Percentiles rank a stretch among this genome's conserved stretches.
Evolutionary conservation across 2,797 vertebrate species (phyloP).

Genomic region (Pangasius djambal): DNA sequence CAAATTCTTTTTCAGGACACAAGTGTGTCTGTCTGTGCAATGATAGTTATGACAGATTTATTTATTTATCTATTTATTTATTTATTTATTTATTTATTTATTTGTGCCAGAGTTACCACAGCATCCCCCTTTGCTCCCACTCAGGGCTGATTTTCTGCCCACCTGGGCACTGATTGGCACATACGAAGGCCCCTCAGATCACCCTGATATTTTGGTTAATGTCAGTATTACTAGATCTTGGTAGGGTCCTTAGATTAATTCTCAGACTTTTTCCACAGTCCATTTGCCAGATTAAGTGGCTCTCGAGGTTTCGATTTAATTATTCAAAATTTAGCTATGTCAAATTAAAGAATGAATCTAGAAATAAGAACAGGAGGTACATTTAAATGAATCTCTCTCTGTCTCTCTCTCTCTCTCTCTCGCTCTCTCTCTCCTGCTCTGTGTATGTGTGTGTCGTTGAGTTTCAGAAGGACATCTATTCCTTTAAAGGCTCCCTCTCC

Average conservation of each 20-base stretch:
- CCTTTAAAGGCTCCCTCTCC: background rate
- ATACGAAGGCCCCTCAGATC: constrained; percentile 35
- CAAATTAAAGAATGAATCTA: constrained; percentile 28
- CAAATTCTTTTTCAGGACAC: constrained; percentile 55
- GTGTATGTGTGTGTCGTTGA: constrained; percentile 31
- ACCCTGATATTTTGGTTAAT: constrained; percentile 53
- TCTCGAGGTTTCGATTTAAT: constrained; percentile 33
- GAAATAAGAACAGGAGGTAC: constrained; percentile 33
- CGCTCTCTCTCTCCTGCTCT: background rate
- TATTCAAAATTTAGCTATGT: constrained; percentile 24
- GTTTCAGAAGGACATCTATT: constrained; percentile 36
- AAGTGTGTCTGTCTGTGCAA: constrained; percentile 70
- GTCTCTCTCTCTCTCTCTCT: background rate
- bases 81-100: constrained; percentile 61
- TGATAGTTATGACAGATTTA: constrained; percentile 71
- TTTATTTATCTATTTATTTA: constrained; percentile 65
- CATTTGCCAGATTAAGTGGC: constrained; percentile 41
- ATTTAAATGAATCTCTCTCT: constrained; percentile 10
- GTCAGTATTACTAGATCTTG: constrained; percentile 46
- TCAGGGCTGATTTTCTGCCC: constrained; percentile 75
- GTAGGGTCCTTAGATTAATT: constrained; percentile 11
- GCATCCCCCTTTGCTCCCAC: constrained; percentile 80
- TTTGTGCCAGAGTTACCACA: constrained; percentile 78
- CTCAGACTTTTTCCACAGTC: constrained; percentile 15
- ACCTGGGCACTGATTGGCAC: constrained; percentile 68